Percentiles rank a stretch among this genome's conserved stretches.
These are phyloP conservation scores for Andrena bicolor DNA, from an alignment of 2,888 invertebrate species.

Conservation along the genomic window DNA sequence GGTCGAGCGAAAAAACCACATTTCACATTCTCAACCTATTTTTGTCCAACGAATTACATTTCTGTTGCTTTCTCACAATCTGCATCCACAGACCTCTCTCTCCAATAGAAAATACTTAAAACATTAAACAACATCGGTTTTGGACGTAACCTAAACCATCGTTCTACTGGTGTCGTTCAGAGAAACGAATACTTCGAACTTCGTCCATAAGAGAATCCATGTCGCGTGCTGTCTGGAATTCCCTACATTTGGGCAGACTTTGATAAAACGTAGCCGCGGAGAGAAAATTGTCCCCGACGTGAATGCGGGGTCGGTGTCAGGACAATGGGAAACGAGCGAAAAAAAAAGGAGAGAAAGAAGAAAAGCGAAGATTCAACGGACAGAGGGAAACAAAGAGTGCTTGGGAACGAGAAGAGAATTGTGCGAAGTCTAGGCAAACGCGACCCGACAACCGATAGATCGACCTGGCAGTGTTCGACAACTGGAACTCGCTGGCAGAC, in stretches of 20 bases:
- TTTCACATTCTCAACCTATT: not conserved
- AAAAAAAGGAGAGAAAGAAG: slow-evolving; percentile 1
- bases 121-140: not conserved
- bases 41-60: not conserved
- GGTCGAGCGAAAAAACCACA: not conserved
- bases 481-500: slow-evolving; percentile 65
- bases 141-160: not conserved
- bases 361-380: not conserved
- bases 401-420: slow-evolving; percentile 28
- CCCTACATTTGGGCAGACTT: not conserved
- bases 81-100: too few species aligned
- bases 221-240: slow-evolving; percentile 15
- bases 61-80: not conserved
- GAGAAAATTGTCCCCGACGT: slow-evolving; percentile 28
- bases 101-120: not conserved
- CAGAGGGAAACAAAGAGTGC: slow-evolving; percentile 9
- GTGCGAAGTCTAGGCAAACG: slow-evolving; percentile 28
- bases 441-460: slow-evolving; percentile 41
- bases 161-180: not conserved
- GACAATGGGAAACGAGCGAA: not conserved
- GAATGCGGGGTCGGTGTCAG: not conserved
- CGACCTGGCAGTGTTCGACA: slow-evolving; percentile 55
- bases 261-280: slow-evolving; percentile 8
- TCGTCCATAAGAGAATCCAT: not conserved
- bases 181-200: not conserved